A percentile compares a stretch with the other conserved stretches of the same genome.
Conservation (phyloP, 2,113 vertebrate species). For the Eptatretus burgeri region DNA sequence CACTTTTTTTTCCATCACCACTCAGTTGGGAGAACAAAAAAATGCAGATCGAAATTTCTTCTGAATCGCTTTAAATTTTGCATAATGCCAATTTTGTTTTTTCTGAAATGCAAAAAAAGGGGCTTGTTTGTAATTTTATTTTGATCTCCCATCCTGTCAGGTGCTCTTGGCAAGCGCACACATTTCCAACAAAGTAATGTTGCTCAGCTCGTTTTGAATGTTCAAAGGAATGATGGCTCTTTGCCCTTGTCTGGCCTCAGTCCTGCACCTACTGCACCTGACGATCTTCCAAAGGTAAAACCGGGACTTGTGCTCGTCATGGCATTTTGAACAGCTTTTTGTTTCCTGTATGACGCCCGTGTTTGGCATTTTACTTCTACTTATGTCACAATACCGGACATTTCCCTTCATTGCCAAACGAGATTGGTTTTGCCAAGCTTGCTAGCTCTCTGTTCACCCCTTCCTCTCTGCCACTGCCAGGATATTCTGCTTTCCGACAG, state of each 20-base stretch:
- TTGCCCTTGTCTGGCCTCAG: conserved; percentile 18
- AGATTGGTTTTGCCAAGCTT: no score
- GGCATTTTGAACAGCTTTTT: no score
- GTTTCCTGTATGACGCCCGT: no score
- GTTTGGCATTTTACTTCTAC: no score
- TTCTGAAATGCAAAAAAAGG: no score
- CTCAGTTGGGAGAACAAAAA: no score
- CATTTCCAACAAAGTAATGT: conserved; percentile 57
- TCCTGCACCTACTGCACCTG: conserved; percentile 27
- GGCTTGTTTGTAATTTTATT: conserved; percentile 8
- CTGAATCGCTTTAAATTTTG: neutral
- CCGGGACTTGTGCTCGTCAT: no score
- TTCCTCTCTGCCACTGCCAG: conserved; percentile 17
- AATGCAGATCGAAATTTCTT: neutral
- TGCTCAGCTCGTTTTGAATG: conserved; percentile 59
- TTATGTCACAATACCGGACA: no score
- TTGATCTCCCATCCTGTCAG: conserved; percentile 17
- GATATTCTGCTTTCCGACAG: conserved; percentile 51
- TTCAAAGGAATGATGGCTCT: conserved; percentile 21
- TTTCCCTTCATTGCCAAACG: no score
- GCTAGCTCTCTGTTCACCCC: conserved; percentile 1
- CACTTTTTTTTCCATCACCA: no score
- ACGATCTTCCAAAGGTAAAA: conserved; percentile 32
- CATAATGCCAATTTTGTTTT: no score
- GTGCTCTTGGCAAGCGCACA: conserved; percentile 72